These are phyloP conservation scores for Galerucella nymphaeae DNA, from an alignment of 2,888 invertebrate species.

Conservation along the genomic window DNA sequence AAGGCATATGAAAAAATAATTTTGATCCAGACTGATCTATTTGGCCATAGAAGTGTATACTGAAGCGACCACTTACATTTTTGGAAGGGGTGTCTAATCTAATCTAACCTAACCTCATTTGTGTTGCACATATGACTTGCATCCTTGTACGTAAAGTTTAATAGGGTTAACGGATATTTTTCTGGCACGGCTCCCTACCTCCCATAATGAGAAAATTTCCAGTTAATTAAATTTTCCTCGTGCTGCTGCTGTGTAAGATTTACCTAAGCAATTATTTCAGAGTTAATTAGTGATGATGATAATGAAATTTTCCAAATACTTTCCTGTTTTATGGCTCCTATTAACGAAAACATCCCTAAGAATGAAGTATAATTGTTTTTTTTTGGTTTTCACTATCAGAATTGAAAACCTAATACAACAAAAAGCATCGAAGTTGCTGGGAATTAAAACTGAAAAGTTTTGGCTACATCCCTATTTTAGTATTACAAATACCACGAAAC, in stretches of 20 bases:
- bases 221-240: conserved; percentile 42
- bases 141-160: conserved; percentile 27
- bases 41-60: too few species aligned
- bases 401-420: neutral
- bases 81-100: neutral
- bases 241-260: conserved; percentile 36
- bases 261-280: conserved; percentile 39
- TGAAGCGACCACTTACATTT: too few species aligned
- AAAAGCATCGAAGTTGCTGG: too few species aligned
- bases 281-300: conserved; percentile 42
- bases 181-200: conserved; percentile 35
- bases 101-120: neutral
- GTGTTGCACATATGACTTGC: conserved; percentile 1
- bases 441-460: too few species aligned
- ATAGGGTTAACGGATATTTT: conserved; percentile 40
- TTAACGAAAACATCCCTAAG: conserved; percentile 8
- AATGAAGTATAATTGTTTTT: neutral
- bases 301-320: conserved; percentile 38
- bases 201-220: conserved; percentile 42
- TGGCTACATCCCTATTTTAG: too few species aligned
- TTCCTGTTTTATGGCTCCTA: conserved; percentile 3
- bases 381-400: neutral
- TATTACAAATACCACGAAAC: too few species aligned
- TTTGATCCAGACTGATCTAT: too few species aligned
- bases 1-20: too few species aligned